Evolutionary conservation across 2,113 vertebrate genomes (phyloP), one percentile per base, ranked within the genome.

Genomic region (Xiphophorus couchianus): DNA sequence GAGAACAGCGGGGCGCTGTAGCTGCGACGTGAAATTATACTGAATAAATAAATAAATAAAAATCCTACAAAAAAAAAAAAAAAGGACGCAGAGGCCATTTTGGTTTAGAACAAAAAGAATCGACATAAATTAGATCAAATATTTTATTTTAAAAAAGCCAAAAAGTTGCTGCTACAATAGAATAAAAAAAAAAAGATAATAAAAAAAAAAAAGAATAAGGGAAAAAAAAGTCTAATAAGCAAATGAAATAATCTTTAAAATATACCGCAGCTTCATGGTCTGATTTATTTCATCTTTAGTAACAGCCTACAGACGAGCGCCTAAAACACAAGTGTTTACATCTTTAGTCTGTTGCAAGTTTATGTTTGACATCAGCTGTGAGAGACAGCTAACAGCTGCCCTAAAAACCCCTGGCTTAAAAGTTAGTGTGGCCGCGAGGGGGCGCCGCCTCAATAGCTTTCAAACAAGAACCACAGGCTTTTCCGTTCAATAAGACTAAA

Each of bases 351-450:
- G 44, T 79, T 60, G 39, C 60, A 62, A 33, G 35, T 42, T 42
- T 28, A 27, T 65, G 19, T 22, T 65, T 25, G 44, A 22, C 51
- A 58, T 58, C 51, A 2, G 29, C 4, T 51, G 31, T 2, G 9
- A 25, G 0, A 60, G 31, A 30, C 58, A 17, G 19, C 1, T 19
- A 69, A 25, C 75, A 62, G 25, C 62, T 25, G 66, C 37, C 28
- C 19, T 30, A 1, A 0, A 7, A 19, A 48, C 66, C 19, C 22
- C 61, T n/a, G 54, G 44, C 12, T 30, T 68, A 54, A 87, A 86
- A 87, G 81, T 84, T 84, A 66, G 48, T 25, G 25, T 1, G n/a
- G 27, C 88, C 94, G 91, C 90, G 70, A 67, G 94, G 85, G 89
- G 93, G 94, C 93, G 90, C 86, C 84, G 88, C 44, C 81, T 60